Evolutionary conservation across 2,113 vertebrate genomes (phyloP), one percentile per base, ranked within the genome.

Genomic region (Chaetorhynchus papuensis): DNA sequence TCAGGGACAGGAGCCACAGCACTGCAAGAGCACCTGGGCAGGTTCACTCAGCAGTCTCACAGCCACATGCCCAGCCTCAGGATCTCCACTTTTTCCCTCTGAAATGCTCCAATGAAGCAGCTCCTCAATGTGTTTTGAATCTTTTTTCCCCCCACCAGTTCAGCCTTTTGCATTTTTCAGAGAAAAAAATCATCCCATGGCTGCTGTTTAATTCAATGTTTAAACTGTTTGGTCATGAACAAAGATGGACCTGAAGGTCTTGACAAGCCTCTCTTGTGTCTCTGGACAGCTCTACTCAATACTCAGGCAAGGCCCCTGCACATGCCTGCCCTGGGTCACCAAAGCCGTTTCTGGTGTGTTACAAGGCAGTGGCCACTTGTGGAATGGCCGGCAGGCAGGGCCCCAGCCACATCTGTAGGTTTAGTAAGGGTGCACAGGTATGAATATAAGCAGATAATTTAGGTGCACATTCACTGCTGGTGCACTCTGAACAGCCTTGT

Each of bases 401-500:
- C 59, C 61, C 41, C 13, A 47, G 2, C 33, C 60, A 37, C 0
- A 0, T 4, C 45, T 10, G 35, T 5, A n/a, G 35, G 52, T 50
- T 75, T 11, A 72, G 14, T 15, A 22, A 26, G 35, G 11, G 27
- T 28, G 8, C 35, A 47, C 52, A 64, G 52, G 44, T 2, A 3
- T 37, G 60, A 54, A 18, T 3, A 30, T 11, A 52, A 30, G 56
- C 16, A 75, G 77, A 27, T 56, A 74, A 42, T n/a, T 44, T 13
- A 56, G 49, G 54, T 87, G 71, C 47, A 23, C 47, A 59, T 52
- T 42, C 56, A 35, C 24, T 71, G 70, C 42, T 54, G 45, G 18
- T 37, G 27, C 45, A 8, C 28, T 57, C 70, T 28, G 31, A 37
- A 72, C 3, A 82, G 27, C 87, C 45, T 6, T 8, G 19, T 28